Evolutionary conservation across 2,797 vertebrate genomes (phyloP), one percentile per base, ranked within the genome.

Genomic region (Menidia menidia): DNA sequence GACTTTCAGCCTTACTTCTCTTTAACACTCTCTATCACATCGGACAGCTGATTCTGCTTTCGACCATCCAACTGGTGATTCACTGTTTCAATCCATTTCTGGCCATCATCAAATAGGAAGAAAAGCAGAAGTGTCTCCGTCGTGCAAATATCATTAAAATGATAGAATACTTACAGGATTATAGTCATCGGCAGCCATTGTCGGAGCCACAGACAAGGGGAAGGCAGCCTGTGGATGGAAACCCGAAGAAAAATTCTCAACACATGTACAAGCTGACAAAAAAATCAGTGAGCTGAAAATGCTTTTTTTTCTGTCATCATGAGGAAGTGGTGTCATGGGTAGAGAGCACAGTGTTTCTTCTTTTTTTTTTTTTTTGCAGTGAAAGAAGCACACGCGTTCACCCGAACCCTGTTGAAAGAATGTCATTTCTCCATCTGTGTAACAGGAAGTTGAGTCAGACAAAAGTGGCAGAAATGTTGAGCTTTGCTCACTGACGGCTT

Each of bases 111-210:
- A 39, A 39, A 39, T 39, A 39, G 35, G 10, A 39, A 39, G 10
- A 39, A 39, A 39, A 39, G 35, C 35, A 39, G 45, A 43, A 51
- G 60, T 50, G 31, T 52, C 60, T 30, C 4, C 15, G 25, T 6
- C 43, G 25, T 51, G 42, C 54, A 45, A 70, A 71, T 63, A 58
- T 68, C 60, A 64, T 1, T 45, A 50, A 62, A 48, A 16, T 6
- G 57, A 66, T 35, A n/a, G 48, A 55, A 53, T 33, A 96, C 96
- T 97, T 92, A 98, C 97, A 0, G 94, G 92, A 84, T 91, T 76
- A 63, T 92, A 97, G 76, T 95, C 93, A 84, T 97, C 96, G 4
- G 94, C 89, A 87, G 95, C 95, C 95, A 97, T 96, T 18, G 91
- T 88, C 42, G 90, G 78, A 13, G 81, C 86, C 72, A 95, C 92